phyloP scores from a whole-genome alignment of 1,140 invertebrate genomes.

The Zaprionus davidi region DNA sequence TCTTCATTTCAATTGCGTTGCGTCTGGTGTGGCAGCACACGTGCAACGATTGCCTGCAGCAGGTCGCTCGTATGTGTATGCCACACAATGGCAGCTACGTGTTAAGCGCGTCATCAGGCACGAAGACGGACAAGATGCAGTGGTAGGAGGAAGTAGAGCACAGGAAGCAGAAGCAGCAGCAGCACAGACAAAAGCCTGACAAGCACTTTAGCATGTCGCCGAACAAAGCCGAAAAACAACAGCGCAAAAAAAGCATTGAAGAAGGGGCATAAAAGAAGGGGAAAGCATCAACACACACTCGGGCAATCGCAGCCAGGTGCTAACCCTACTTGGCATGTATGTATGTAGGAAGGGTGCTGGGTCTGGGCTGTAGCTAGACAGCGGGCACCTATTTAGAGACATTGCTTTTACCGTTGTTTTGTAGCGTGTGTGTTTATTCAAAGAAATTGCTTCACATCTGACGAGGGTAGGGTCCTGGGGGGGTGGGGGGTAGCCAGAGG shows the following conservation, averaged over 20 bases:
- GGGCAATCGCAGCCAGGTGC: constrained; percentile 48
- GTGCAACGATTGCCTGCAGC: constrained; percentile 33
- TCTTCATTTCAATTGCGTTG: constrained; percentile 10
- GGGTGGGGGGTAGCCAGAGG: background rate
- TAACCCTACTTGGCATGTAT: constrained; percentile 17
- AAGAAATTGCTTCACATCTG: constrained; percentile 74
- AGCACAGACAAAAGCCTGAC: constrained; percentile 71
- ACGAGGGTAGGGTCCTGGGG: background rate
- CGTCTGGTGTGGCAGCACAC: constrained; percentile 13
- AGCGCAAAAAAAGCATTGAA: background rate
- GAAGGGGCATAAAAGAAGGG: no score
- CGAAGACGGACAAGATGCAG: constrained; percentile 17
- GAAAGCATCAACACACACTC: constrained; percentile 6
- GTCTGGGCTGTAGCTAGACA: constrained; percentile 42
- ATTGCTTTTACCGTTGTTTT: constrained; percentile 43
- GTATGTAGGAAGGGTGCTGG: background rate
- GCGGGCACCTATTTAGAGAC: constrained; percentile 72
- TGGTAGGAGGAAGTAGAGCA: constrained; percentile 25
- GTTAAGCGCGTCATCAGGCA: constrained; percentile 67
- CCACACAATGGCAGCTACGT: constrained; percentile 76
- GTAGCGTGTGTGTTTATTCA: constrained; percentile 75
- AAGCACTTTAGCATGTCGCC: constrained; percentile 81
- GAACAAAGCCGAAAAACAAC: constrained; percentile 60
- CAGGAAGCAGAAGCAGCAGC: constrained; percentile 26
- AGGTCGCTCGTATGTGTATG: constrained; percentile 64